A percentile compares a stretch with the other conserved stretches of the same genome.
phyloP scores from a whole-genome alignment of 2,797 vertebrate species.

The Phrynocephalus guinanensis region DNA sequence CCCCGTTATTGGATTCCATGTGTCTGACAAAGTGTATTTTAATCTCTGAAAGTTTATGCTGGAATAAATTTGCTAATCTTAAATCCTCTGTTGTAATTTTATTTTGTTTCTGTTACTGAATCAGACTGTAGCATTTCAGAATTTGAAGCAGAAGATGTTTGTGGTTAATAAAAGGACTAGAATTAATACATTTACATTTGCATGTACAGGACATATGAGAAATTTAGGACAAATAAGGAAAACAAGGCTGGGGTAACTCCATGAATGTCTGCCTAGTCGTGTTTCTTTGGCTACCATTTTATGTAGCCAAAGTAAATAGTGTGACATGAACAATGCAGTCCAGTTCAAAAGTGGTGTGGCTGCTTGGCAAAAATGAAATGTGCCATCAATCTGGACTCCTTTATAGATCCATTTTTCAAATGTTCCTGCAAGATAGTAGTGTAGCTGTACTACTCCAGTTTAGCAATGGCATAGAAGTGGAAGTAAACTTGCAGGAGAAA shows the following conservation, averaged over 20 bases:
- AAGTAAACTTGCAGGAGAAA: neutral
- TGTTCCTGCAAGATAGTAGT: neutral
- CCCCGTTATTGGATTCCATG: no score
- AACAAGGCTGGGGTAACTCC: neutral
- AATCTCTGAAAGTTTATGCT: no score
- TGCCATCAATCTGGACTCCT: neutral
- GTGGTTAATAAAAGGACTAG: neutral
- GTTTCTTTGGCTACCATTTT: neutral
- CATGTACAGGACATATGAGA: neutral
- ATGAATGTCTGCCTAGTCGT: neutral
- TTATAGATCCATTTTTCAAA: neutral
- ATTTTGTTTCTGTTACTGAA: no score
- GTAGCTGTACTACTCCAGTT: neutral
- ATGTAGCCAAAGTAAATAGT: no score
- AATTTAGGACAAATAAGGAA: neutral
- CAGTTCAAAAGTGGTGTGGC: neutral
- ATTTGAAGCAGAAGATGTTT: no score
- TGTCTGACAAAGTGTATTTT: neutral
- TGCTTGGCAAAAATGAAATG: neutral
- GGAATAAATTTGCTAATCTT: no score
- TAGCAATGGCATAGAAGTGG: neutral
- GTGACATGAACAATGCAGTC: neutral
- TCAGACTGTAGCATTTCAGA: neutral
- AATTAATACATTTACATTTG: neutral
- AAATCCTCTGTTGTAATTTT: no score